Evolutionary conservation across 1,140 invertebrate species (phyloP), one percentile per base, ranked within the genome.

Genomic region (Aphelenchoides fujianensis): DNA sequence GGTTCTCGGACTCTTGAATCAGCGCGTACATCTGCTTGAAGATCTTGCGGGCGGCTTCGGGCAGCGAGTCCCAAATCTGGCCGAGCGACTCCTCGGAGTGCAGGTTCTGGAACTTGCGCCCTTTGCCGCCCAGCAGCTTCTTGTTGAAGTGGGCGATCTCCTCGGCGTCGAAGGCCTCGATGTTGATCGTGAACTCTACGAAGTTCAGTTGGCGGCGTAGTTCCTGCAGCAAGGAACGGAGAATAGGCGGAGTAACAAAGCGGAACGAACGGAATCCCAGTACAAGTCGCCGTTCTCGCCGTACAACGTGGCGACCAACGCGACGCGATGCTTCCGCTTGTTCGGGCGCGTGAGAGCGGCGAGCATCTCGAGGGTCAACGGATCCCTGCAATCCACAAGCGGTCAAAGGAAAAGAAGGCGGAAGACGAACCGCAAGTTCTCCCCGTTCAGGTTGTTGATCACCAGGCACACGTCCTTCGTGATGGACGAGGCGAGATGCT

Each of bases 131-230:
- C 54, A 19, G 23, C 19, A 48, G 54, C 31, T 64, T 34, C 28
- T 5, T 35, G 34, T 70, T 70, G 31, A 67, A 27, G 31, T 34
- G 16, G 30, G 30, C 62, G 31, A 9, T 63, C 35, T 70, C 53
- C 34, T 35, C 69, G 32, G 48, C 31, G 19, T 70, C 66, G 28
- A 31, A 3, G 7, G 23, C 23, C 5, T 69, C 30, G 19, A 37
- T 70, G 28, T 70, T 70, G 30, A 70, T 68, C 28, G 55, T 69
- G 34, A 63, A 70, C 67, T 48, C 30, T 52, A 32, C 62, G 34
- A 31, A n/a, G n/a, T n/a, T n/a, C n/a, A n/a, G n/a, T n/a, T n/a
- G n/a, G n/a, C n/a, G 52, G 52, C 19, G 19, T 53, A 53, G 19
- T 53, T 53, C 27, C 1, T 53, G n/a, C n/a, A n/a, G n/a, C n/a